Evolutionary conservation across 37 sponge, comb jelly and placozoan species (phyloP), one percentile per base, ranked within the genome.

Genomic region (Ephydatia muelleri): DNA sequence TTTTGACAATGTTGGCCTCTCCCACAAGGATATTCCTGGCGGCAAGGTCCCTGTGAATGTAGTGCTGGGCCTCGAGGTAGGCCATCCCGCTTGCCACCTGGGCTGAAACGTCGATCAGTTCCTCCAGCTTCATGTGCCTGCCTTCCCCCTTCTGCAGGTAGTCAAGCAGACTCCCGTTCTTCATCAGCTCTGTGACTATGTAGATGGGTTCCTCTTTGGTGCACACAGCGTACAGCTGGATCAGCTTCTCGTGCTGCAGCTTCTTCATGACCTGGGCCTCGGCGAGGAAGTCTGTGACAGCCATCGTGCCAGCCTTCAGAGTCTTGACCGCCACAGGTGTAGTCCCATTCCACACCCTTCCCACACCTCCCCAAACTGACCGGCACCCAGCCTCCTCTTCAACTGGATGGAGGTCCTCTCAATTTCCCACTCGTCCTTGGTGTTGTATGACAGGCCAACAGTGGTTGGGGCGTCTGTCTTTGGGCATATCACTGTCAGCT

Each of bases 401-500:
- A 92, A 82, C 13, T 70, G 70, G 27, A 95, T 83, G n/a, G 90
- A 87, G 2, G 85, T 74, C 2, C 95, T 70, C 81, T 95, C 95
- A 39, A 95, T 95, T 78, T 95, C 95, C 95, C 95, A 95, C 85
- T 95, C 95, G 47, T 95, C 95, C 49, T 91, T 95, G 21, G 91
- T 93, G 81, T 93, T 93, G 88, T 95, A 92, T 14, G 93, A 89
- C 30, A 95, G 88, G 40, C 92, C 95, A 0, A 78, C 85, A 9
- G 95, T 95, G 19, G 82, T 75, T 30, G 95, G 95, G 14, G 72
- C 39, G 6, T 95, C 97, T 9, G 48, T 67, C 65, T 95, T 88
- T 9, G 91, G 89, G 76, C 97, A 97, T 19, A 91, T 85, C 48
- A 87, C 80, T 8, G 86, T 93, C 22, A 97, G 90, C 64, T 86